Evolutionary conservation across 2,797 vertebrate genomes (phyloP), one percentile per base, ranked within the genome.

Genomic region (Urosaurus nigricauda): DNA sequence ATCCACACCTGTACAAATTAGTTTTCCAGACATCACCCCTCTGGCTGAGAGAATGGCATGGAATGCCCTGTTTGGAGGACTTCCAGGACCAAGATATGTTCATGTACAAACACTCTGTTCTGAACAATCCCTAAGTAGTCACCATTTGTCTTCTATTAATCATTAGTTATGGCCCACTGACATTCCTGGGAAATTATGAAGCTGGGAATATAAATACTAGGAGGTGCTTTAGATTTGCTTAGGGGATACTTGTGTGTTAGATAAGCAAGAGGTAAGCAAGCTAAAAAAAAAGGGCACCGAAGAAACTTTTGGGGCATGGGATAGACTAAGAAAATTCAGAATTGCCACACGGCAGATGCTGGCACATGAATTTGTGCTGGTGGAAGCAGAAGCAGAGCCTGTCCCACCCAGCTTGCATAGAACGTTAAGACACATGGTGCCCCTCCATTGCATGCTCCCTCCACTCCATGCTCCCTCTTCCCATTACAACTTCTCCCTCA

Each of bases 381-480:
- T 82, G 84, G 79, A 11, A 53, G 19, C 29, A 9, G 73, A 68
- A 86, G 29, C 47, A 58, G 19, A 83, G 58, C 60, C 79, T 29
- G 3, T 29, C 84, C 84, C 84, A 70, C 56, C n/a, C 84, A 77
- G 47, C 80, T 89, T 89, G 88, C 88, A 89, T 89, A 89, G 88
- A 86, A 89, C 13, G 29, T 68, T 58, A 78, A 89, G 88, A 86
- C 84, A 89, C 88, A 89, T 83, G 40, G 60, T 68, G 19, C 43
- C 88, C 70, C 79, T 68, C 79, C 84, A 86, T 77, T 86, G 79
- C 88, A 77, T 86, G 60, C 84, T 86, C 79, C 88, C 79, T 83
- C 35, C 88, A 86, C 79, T 58, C 88, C 84, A 83, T 37, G 68
- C 63, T 77, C 70, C 68, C 56, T 73, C 58, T 68, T 79, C 79